Percentiles rank a stretch among this genome's conserved stretches.
Conservation (phyloP, 2,888 invertebrate genomes). For the Xylota sylvarum region DNA sequence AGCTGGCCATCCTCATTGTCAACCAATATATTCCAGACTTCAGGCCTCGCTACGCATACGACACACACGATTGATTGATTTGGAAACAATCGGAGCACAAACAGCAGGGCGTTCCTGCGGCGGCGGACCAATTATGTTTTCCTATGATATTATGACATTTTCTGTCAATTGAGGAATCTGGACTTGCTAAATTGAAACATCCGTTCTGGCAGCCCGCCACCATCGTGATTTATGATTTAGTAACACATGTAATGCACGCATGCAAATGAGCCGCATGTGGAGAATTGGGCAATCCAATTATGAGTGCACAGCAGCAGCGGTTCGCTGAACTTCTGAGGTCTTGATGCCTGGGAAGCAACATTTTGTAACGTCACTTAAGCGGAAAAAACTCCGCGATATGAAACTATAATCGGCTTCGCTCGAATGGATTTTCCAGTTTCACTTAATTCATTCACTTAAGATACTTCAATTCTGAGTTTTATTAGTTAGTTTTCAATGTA, state of each 20-base stretch:
- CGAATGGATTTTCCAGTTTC: constrained; percentile 70
- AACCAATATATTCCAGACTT: constrained; percentile 63
- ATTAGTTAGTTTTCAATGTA: constrained; percentile 16
- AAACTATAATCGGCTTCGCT: constrained; percentile 59
- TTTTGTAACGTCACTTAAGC: constrained; percentile 75
- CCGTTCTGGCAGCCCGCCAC: constrained; percentile 31
- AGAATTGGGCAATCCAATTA: constrained; percentile 39
- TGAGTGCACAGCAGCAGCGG: constrained; percentile 31
- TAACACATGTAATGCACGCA: constrained; percentile 6
- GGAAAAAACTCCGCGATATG: constrained; percentile 63
- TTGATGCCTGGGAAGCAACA: constrained; percentile 49
- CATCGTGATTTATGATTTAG: neutral
- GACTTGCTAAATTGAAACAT: constrained; percentile 36
- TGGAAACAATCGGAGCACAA: constrained; percentile 56
- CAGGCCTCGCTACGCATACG: constrained; percentile 19
- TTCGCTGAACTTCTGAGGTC: constrained; percentile 66
- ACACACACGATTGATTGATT: constrained; percentile 63
- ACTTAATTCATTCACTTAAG: constrained; percentile 54
- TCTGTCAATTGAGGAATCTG: neutral
- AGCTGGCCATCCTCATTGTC: constrained; percentile 61
- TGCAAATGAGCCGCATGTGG: constrained; percentile 36
- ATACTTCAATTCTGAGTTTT: constrained; percentile 12
- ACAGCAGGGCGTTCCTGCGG: constrained; percentile 57
- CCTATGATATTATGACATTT: constrained; percentile 31
- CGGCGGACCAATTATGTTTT: constrained; percentile 11